A percentile compares a stretch with the other conserved stretches of the same genome.
These are phyloP conservation scores for Chloroceryle inda DNA, from an alignment of 2,797 vertebrate species.

Conservation along the genomic window DNA sequence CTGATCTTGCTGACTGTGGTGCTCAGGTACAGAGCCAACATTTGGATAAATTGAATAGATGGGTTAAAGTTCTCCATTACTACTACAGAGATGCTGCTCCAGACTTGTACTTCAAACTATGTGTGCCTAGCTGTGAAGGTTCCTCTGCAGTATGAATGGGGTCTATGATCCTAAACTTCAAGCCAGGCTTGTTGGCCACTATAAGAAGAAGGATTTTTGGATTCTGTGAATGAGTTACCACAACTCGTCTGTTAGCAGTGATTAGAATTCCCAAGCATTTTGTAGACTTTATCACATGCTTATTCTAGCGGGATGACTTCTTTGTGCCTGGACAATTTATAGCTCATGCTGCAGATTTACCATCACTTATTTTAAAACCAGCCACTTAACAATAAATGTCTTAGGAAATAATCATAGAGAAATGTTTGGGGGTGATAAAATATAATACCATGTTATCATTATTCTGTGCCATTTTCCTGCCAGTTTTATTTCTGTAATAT, in stretches of 20 bases:
- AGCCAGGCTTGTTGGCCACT: fast-evolving
- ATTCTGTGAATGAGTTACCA: background rate
- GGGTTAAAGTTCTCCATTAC: background rate
- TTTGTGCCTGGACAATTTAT: background rate
- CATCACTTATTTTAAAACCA: background rate
- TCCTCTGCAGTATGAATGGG: background rate
- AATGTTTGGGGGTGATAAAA: background rate
- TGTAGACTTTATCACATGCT: background rate
- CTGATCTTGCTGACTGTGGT: background rate
- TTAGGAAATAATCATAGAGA: background rate
- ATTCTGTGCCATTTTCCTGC: background rate
- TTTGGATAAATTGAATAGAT: background rate
- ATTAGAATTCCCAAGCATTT: background rate
- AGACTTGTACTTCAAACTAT: background rate
- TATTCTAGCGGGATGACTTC: background rate
- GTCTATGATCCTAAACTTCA: background rate
- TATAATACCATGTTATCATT: background rate
- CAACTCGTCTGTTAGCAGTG: background rate
- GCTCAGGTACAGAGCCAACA: background rate
- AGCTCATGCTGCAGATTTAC: background rate
- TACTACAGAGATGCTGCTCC: background rate
- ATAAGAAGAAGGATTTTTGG: background rate
- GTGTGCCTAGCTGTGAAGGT: background rate
- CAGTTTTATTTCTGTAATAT: background rate
- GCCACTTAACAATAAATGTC: background rate